Percentiles rank a stretch among this genome's conserved stretches.
Conservation (phyloP, 2,113 vertebrate genomes). For the Spea multiplicata region DNA sequence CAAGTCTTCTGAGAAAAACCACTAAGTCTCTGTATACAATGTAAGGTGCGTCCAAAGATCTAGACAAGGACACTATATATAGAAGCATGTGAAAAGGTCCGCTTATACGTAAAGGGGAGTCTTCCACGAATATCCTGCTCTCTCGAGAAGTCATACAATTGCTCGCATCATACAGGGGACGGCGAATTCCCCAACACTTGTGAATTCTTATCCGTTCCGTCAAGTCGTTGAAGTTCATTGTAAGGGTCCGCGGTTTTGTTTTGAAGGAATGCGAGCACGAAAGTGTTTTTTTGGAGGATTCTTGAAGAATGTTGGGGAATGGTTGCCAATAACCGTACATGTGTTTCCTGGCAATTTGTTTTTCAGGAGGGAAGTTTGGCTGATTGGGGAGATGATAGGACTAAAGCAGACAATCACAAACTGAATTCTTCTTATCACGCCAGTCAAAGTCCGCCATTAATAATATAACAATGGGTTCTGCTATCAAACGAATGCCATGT, state of each 20-base stretch:
- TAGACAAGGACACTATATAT: constrained; percentile 31
- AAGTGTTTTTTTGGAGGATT: constrained; percentile 48
- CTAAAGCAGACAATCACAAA: constrained; percentile 37
- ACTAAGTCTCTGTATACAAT: constrained; percentile 15
- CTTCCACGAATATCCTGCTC: constrained; percentile 40
- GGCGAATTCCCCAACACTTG: neutral
- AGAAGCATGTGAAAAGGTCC: constrained; percentile 41
- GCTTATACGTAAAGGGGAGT: constrained; percentile 22
- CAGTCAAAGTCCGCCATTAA: constrained; percentile 10
- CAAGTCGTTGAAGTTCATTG: constrained; percentile 34
- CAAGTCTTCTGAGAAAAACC: neutral
- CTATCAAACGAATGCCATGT: constrained; percentile 29
- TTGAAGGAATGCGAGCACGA: constrained; percentile 43
- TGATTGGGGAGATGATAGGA: constrained; percentile 38
- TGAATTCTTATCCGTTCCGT: constrained; percentile 33
- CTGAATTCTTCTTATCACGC: constrained; percentile 28
- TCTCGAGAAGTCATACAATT: constrained; percentile 23
- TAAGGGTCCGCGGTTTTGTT: constrained; percentile 28
- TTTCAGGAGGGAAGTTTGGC: constrained; percentile 48
- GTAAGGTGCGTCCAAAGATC: constrained; percentile 16
- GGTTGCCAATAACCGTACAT: constrained; percentile 43
- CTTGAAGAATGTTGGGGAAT: constrained; percentile 44
- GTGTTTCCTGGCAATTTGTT: constrained; percentile 48
- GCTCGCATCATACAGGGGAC: neutral
- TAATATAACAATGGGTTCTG: constrained; percentile 25